Evolutionary conservation across 1,140 invertebrate genomes (phyloP), one percentile per base, ranked within the genome.

Genomic region (Pachyrhynchus sulphureomaculatus): DNA sequence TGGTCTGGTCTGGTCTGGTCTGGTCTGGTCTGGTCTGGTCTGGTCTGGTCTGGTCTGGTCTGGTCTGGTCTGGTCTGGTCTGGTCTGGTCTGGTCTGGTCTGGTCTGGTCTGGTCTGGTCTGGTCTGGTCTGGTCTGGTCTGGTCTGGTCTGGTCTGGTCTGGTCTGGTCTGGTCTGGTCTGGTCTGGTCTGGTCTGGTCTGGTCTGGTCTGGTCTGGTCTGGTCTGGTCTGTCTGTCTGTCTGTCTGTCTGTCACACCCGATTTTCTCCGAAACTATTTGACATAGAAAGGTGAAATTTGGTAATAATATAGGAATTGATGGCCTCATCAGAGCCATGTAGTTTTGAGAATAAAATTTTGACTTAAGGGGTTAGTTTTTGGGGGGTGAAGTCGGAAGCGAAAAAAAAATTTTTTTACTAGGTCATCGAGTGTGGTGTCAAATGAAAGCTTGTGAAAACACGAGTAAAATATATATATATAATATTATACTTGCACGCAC

Each of bases 31-130:
- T 49, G 23, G 47, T 49, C 26, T 49, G 23, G 23, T 49, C 26
- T 49, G 23, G 47, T 49, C 26, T 49, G 23, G 47, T 49, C 26
- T 49, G 23, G 23, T 49, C 26, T 49, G 23, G 47, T 49, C 26
- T 49, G 23, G 47, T 49, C 26, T 49, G 32, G 49, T 36, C 33
- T 52, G n/a, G 49, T 36, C 24, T 36, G 32, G 33, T 52, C 33
- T 52, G 32, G 32, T 52, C 24, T 52, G 17, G 33, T 37, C 15
- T 37, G 34, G 34, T 37, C 15, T 37, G 3, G 34, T 37, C 15
- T 37, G 3, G 34, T 37, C 12, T 37, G 3, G 34, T 37, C 15
- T 37, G 4, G 34, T 37, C 15, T 37, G 4, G 34, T 37, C 15
- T 37, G 4, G 34, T 37, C 15, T 37, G 23, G 47, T 49, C 26